Conservation (phyloP, 2,113 vertebrate species). For the Psittacara wagleri region DNA sequence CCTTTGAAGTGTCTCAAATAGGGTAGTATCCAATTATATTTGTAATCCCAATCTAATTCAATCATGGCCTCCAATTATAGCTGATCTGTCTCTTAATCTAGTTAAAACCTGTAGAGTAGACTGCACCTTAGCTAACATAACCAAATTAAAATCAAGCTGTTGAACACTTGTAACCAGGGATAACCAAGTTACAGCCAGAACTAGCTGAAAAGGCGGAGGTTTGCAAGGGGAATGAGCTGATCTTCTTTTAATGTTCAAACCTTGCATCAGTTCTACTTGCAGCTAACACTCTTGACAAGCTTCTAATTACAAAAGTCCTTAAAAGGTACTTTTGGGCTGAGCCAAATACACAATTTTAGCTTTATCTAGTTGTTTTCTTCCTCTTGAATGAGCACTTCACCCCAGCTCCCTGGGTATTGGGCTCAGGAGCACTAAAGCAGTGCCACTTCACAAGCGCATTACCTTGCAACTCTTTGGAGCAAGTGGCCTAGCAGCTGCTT, state of each 20-base stretch:
- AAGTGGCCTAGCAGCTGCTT: background rate
- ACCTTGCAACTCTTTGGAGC: background rate
- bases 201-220: background rate
- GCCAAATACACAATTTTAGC: background rate
- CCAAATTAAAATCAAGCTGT: constrained; percentile 36
- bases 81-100: constrained; percentile 49
- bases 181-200: constrained; percentile 1
- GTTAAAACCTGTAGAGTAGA: constrained; percentile 27
- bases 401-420: background rate
- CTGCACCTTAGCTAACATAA: constrained; percentile 5
- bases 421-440: background rate
- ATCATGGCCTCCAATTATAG: constrained; percentile 55
- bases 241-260: background rate
- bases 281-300: background rate
- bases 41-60: constrained; percentile 64
- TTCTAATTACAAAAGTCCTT: background rate
- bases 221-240: background rate
- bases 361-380: background rate
- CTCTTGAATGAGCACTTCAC: fast-evolving
- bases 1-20: constrained; percentile 52
- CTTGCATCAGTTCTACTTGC: background rate
- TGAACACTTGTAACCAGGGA: constrained; percentile 3
- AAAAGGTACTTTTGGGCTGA: background rate
- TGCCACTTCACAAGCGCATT: background rate
- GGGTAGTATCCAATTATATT: constrained; percentile 58